These are phyloP conservation scores for Axis porcinus DNA, from an alignment of 2,113 vertebrate species.

Conservation along the genomic window DNA sequence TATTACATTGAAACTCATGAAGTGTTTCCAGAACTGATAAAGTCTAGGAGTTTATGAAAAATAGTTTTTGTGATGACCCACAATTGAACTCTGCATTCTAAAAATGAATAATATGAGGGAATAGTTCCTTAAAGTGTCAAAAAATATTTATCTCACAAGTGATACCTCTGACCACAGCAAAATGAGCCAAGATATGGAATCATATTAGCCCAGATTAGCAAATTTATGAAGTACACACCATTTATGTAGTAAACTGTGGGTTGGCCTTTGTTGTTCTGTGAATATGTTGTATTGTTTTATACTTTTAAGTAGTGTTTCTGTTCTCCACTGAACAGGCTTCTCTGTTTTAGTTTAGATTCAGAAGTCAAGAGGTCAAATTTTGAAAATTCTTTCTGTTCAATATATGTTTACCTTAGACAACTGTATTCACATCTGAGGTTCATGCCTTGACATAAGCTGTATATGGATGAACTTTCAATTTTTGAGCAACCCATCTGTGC, in stretches of 20 bases:
- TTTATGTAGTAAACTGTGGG: not conserved
- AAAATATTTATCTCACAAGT: not conserved
- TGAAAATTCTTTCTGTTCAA: not conserved
- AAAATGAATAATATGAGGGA: not conserved
- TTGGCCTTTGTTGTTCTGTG: not conserved
- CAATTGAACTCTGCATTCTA: not conserved
- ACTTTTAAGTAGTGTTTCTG: not conserved
- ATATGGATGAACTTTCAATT: not conserved
- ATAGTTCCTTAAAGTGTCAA: not conserved
- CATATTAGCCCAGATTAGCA: not conserved
- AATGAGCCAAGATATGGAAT: not conserved
- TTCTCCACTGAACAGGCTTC: not conserved
- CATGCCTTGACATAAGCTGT: not conserved
- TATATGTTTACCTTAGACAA: not conserved
- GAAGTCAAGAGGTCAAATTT: not conserved
- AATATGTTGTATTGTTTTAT: not conserved
- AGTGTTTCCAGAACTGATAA: not conserved
- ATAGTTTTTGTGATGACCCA: not conserved
- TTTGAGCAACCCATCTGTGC: not conserved
- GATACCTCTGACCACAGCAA: not conserved
- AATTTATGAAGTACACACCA: not conserved
- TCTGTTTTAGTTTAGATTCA: not conserved
- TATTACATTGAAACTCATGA: not conserved
- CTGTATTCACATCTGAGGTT: not conserved
- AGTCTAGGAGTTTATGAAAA: not conserved